These are phyloP conservation scores for Gopherus flavomarginatus DNA, from an alignment of 2,113 vertebrate genomes.

Conservation along the genomic window DNA sequence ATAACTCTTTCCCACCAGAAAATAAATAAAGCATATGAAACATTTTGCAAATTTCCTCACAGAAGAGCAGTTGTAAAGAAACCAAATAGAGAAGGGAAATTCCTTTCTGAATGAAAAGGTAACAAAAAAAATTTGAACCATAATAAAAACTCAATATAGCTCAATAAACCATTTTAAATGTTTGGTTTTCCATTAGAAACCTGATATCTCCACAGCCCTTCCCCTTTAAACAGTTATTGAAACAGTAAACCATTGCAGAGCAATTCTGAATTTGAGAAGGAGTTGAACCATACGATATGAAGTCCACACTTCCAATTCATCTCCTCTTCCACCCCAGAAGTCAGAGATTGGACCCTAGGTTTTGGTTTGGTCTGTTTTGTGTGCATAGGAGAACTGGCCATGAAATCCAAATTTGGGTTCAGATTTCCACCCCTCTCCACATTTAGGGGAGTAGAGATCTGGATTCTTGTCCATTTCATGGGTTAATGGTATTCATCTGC, in stretches of 20 bases:
- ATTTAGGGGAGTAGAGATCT: neutral
- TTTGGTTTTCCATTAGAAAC: neutral
- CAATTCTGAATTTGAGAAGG: neutral
- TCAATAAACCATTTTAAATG: neutral
- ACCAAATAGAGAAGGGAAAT: neutral
- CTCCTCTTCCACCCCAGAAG: neutral
- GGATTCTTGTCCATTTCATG: neutral
- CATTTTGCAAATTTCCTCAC: neutral
- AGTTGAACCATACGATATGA: neutral
- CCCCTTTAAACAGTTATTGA: neutral
- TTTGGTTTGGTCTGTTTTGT: neutral
- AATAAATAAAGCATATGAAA: neutral
- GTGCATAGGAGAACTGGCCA: neutral
- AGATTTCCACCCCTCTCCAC: neutral
- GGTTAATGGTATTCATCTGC: neutral
- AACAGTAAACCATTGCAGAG: neutral
- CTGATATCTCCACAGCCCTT: neutral
- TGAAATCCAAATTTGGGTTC: neutral
- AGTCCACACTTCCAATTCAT: neutral
- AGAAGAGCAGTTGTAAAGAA: neutral
- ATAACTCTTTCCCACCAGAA: neutral
- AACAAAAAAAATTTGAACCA: neutral
- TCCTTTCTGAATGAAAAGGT: no score
- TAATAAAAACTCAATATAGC: neutral
- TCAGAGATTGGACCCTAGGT: neutral